Percentiles rank a stretch among this genome's conserved stretches.
Conservation (phyloP, 2,797 vertebrate species). For the Falco naumanni region DNA sequence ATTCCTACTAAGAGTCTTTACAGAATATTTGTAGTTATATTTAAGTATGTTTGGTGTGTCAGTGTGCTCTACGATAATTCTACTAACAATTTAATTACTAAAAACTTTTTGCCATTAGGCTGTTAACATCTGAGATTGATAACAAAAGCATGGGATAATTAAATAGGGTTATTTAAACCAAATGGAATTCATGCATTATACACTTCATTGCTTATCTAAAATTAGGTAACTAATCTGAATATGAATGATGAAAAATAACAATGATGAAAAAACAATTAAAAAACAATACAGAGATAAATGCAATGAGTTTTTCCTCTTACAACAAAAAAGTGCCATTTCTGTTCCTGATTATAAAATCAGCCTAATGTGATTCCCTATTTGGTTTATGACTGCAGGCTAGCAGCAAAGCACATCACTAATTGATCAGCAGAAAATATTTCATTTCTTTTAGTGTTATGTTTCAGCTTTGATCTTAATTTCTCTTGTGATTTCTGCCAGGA, state of each 20-base stretch:
- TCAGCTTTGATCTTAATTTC: slow-evolving; percentile 60
- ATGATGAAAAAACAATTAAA: slow-evolving; percentile 52
- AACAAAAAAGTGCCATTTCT: not conserved
- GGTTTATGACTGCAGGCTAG: slow-evolving; percentile 33
- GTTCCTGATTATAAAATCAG: slow-evolving; percentile 36
- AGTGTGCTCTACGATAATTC: slow-evolving; percentile 38
- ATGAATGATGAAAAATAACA: slow-evolving; percentile 57
- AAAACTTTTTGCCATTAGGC: slow-evolving; percentile 51
- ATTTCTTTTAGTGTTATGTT: slow-evolving; percentile 30
- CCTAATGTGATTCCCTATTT: slow-evolving; percentile 41
- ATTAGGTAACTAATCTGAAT: slow-evolving; percentile 74
- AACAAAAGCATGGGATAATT: slow-evolving; percentile 69
- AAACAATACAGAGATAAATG: slow-evolving; percentile 35
- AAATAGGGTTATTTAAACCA: slow-evolving; percentile 63
- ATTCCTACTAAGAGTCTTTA: slow-evolving; percentile 21
- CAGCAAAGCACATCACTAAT: slow-evolving; percentile 38
- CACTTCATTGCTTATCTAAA: slow-evolving; percentile 62
- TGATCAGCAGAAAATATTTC: slow-evolving; percentile 29
- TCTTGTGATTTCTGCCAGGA: slow-evolving; percentile 39
- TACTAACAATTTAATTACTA: slow-evolving; percentile 51
- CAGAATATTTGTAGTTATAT: slow-evolving; percentile 49
- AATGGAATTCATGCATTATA: slow-evolving; percentile 62
- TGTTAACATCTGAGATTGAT: slow-evolving; percentile 59
- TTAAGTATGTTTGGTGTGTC: slow-evolving; percentile 22
- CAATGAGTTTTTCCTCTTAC: slow-evolving; percentile 13